Base-by-base conservation (phyloP, 2,797 vertebrate genomes). In the Dallia pectoralis region DNA sequence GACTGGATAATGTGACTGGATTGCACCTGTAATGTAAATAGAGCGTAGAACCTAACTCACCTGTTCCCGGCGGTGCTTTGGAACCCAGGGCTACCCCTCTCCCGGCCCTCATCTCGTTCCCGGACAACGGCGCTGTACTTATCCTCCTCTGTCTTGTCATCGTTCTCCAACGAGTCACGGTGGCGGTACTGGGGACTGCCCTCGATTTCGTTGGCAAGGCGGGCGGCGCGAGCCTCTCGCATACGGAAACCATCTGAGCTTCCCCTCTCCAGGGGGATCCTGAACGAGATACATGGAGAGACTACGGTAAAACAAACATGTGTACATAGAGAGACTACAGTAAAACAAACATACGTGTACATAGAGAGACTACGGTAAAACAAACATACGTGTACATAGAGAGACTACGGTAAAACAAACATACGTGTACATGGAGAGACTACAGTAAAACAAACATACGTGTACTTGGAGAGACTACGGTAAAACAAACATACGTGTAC, bases 391-490 rank as follows among this genome's bases (percentile, higher is more conserved):
- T 12, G 14, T 12, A 12, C 2, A 14, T 12, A 44, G 3, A 44
- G 1, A 44, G 40, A 44, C 40, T 1, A 40, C 36, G 9, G 36
- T 6, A 12, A 0, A 25, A 9, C 6, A 56, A 3, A 22, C 14
- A 16, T n/a, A n/a, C n/a, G n/a, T 96, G 82, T 96, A 96, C 80
- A 93, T 93, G 22, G 95, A 93, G 6, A 96, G 93, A 79, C 93
- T 96, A 79, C 95, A 92, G 78, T 96, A n/a, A n/a, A n/a, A n/a
- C n/a, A n/a, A n/a, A n/a, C n/a, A n/a, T n/a, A n/a, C n/a, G n/a
- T 96, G 82, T 96, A 96, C 80, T 93, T 93, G 22, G 95, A 93
- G 6, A 96, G 93, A 79, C 93, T 96, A n/a, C n/a, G n/a, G n/a
- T n/a, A n/a, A n/a, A n/a, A n/a, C n/a, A n/a, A n/a, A n/a, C n/a